Percentiles rank a stretch among this genome's conserved stretches.
phyloP scores from a whole-genome alignment of 2,113 vertebrate species.

The Diadophis punctatus region DNA sequence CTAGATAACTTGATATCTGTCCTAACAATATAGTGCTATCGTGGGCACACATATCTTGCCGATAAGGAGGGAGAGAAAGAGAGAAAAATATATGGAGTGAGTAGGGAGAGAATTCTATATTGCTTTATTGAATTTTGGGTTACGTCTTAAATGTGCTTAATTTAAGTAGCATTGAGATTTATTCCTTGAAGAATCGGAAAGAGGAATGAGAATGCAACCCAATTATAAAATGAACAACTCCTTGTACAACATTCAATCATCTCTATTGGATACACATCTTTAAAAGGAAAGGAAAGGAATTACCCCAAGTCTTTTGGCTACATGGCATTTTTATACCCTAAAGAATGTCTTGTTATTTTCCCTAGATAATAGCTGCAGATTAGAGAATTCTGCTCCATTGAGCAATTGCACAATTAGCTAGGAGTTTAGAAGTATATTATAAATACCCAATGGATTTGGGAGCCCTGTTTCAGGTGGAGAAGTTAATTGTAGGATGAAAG shows the following conservation, averaged over 20 bases:
- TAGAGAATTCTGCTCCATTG: slow-evolving; percentile 31
- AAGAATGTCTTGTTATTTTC: slow-evolving; percentile 22
- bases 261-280: not conserved
- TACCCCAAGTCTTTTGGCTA: not conserved
- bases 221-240: not conserved
- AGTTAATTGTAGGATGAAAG: slow-evolving; percentile 31
- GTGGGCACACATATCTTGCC: not conserved
- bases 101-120: not conserved
- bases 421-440: slow-evolving; percentile 25
- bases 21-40: not conserved
- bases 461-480: not conserved
- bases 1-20: not conserved
- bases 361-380: slow-evolving; percentile 22
- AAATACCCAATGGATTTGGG: slow-evolving; percentile 4
- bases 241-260: not conserved
- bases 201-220: not conserved
- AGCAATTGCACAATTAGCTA: slow-evolving; percentile 42
- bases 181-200: not conserved
- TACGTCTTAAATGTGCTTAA: not conserved
- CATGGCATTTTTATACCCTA: not conserved
- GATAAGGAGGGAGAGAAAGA: not conserved
- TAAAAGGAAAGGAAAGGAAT: not conserved
- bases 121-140: not conserved
- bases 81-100: not conserved
- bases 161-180: not conserved